Evolutionary conservation across 2,888 invertebrate genomes (phyloP), one percentile per base, ranked within the genome.

Genomic region (Nematopogon swammerdamellus): DNA sequence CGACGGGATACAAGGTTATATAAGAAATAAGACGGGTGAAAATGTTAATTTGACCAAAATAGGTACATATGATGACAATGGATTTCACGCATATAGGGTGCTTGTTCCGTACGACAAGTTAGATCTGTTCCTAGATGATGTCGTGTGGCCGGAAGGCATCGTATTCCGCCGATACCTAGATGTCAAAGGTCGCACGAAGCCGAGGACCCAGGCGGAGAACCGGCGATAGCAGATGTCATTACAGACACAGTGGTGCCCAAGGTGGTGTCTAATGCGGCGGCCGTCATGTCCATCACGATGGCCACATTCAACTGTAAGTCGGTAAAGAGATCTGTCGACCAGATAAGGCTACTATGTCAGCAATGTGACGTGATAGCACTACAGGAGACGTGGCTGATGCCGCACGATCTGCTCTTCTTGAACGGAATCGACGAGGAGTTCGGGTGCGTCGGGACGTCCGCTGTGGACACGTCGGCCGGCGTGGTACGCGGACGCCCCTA

Each of bases 61-160:
- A 1, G 48, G 16, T 18, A 51, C 51, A 49, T 45, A 49, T 2
- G 16, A 19, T 2, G n/a, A 44, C 14, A 52, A 44, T 50, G 50
- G 50, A 4, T 53, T 54, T 19, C 19, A 54, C 16, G 49, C 54
- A 1, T 56, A 52, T 16, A 56, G 53, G 45, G 45, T 56, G 2
- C 53, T 43, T 29, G 51, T 54, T 0, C 50, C 55, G 1, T 50
- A 45, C 19, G 3, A 30, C 2, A 56, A 53, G 30, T 1, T 51
- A 4, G 1, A 29, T 11, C 1, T 47, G 14, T 54, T 56, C 48
- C 20, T 56, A 10, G 14, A 52, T 10, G 48, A 52, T 42, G 25
- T 47, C 2, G 42, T 56, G 8, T 56, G 56, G 56, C 56, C 55
- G 1, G 50, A 53, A 4, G 55, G 56, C 4, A 44, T 54, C 10